Evolutionary conservation across 64 coral and sea anemone species (phyloP).

Genomic region (Stichodactyla mertensii): DNA sequence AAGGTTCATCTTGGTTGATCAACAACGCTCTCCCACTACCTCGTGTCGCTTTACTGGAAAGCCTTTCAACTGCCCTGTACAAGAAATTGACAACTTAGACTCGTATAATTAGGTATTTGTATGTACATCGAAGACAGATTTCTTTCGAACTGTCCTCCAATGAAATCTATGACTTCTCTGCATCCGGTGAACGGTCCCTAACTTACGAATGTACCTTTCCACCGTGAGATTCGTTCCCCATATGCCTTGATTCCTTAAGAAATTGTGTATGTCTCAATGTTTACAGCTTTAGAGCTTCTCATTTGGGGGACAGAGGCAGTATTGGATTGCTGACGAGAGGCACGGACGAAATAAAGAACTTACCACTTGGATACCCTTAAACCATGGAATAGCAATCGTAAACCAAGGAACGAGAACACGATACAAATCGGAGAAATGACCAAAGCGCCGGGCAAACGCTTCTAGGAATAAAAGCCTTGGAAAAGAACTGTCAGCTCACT

Average conservation of each 20-base stretch:
- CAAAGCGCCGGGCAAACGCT: background rate
- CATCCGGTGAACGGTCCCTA: background rate
- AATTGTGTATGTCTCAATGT: background rate
- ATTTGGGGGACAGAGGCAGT: background rate
- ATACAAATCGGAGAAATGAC: background rate
- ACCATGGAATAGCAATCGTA: background rate
- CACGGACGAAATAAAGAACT: background rate
- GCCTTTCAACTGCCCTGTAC: background rate
- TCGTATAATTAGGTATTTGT: background rate
- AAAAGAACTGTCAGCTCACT: background rate
- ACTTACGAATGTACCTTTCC: background rate
- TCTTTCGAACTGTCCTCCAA: background rate
- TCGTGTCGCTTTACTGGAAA: background rate
- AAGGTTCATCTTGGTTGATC: background rate
- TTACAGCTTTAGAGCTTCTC: background rate
- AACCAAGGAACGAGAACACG: background rate
- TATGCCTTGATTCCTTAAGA: background rate
- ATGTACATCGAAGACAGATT: background rate
- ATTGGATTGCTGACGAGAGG: background rate
- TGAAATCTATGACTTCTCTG: background rate
- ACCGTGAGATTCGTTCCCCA: background rate
- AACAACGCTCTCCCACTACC: background rate
- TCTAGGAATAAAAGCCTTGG: background rate
- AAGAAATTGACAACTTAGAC: slow-evolving; percentile 14
- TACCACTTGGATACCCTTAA: background rate